Evolutionary conservation across 1,140 invertebrate species (phyloP).

Genomic region (Saccostrea glomerata): DNA sequence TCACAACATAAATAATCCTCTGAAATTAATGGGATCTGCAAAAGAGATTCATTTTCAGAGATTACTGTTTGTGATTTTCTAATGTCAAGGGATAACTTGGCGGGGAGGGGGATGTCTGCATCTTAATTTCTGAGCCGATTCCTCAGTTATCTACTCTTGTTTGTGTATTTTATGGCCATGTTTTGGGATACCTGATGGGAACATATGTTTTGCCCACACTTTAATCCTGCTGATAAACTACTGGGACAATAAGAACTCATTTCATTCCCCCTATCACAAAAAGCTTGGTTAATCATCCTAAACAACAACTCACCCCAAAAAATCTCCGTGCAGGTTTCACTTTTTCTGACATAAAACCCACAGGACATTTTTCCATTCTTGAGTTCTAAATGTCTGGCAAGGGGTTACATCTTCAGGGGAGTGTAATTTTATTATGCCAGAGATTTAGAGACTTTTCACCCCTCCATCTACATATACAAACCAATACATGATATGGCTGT

Average conservation of each 20-base stretch:
- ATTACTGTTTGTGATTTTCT: slow-evolving; percentile 15
- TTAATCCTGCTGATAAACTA: neutral
- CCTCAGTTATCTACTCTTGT: slow-evolving; percentile 19
- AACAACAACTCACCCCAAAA: slow-evolving; percentile 29
- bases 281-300: neutral
- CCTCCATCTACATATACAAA: neutral
- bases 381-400: neutral
- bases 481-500: neutral
- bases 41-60: slow-evolving; percentile 28
- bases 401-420: neutral
- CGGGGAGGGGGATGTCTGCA: neutral
- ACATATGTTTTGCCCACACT: slow-evolving; percentile 36
- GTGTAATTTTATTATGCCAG: neutral
- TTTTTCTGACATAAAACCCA: slow-evolving; percentile 11
- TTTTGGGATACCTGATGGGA: neutral
- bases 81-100: slow-evolving; percentile 15
- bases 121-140: neutral
- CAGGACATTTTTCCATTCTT: slow-evolving; percentile 13
- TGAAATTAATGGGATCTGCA: slow-evolving; percentile 33
- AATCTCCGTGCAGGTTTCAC: slow-evolving; percentile 12
- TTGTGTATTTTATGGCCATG: slow-evolving; percentile 40
- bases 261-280: slow-evolving; percentile 5
- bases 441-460: neutral
- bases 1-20: slow-evolving; percentile 24
- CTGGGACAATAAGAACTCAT: slow-evolving; percentile 22